Evolutionary conservation across 1,140 invertebrate genomes (phyloP).

Genomic region (Drosophila insularis): DNA sequence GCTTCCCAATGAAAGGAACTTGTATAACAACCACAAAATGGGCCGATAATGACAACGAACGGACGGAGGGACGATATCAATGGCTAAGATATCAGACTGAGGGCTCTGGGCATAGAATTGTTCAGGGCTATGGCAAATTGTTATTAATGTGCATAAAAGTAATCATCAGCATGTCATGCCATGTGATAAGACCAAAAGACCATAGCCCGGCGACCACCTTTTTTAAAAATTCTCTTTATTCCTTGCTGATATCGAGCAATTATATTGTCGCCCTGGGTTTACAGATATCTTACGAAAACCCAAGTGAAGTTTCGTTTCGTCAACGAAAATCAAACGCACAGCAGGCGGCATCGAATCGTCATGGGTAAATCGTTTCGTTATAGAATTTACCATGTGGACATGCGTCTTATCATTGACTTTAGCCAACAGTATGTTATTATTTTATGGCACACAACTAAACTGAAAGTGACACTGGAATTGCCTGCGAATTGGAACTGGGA

Average conservation of each 20-base stretch:
- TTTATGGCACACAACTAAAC: constrained; percentile 21
- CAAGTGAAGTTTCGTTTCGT: not conserved
- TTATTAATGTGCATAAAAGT: not conserved
- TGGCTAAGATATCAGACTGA: not conserved
- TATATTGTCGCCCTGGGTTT: constrained; percentile 21
- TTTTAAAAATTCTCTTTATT: not conserved
- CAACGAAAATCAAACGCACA: not conserved
- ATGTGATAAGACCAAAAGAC: constrained; percentile 26
- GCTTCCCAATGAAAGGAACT: constrained; percentile 9
- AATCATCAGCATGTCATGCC: constrained; percentile 6
- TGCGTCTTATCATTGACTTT: constrained; percentile 14
- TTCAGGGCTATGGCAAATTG: not conserved
- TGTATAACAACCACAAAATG: constrained; percentile 8
- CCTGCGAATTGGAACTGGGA: constrained; percentile 6
- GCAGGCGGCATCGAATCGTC: too few relatives aligned
- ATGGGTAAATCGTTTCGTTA: not conserved
- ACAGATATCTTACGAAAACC: not conserved
- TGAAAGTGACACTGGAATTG: constrained; percentile 11
- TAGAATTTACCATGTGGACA: constrained; percentile 2
- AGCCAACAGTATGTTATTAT: constrained; percentile 13
- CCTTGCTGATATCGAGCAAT: constrained; percentile 27
- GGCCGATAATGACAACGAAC: not conserved
- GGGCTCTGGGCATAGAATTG: not conserved
- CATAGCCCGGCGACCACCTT: not conserved
- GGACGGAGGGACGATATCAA: not conserved